Percentiles rank a stretch among this genome's conserved stretches.
These are phyloP conservation scores for Perizoma flavofasciatum DNA, from an alignment of 2,888 invertebrate genomes.

Conservation along the genomic window DNA sequence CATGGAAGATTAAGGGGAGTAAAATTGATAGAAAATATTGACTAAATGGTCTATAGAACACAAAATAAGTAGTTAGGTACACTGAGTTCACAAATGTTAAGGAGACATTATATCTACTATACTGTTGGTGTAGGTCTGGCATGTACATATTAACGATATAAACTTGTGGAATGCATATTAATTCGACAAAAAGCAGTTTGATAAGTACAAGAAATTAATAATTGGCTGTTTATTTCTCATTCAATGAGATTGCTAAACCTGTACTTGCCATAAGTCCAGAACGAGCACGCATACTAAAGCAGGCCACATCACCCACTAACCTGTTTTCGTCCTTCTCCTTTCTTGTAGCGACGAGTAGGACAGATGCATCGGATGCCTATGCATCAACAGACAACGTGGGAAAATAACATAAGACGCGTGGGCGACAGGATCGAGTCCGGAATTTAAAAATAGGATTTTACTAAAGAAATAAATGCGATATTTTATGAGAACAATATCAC, in stretches of 20 bases:
- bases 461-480: slow-evolving; percentile 6
- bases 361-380: slow-evolving; percentile 50
- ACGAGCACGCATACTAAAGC: slow-evolving; percentile 16
- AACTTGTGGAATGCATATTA: slow-evolving; percentile 7
- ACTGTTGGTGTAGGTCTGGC: slow-evolving; percentile 6
- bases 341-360: slow-evolving; percentile 40
- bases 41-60: too few relatives aligned
- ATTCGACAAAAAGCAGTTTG: slow-evolving; percentile 4
- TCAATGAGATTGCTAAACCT: not conserved
- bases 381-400: slow-evolving; percentile 49
- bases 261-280: slow-evolving; percentile 26
- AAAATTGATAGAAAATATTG: too few relatives aligned
- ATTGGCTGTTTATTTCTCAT: slow-evolving; percentile 11
- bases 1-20: too few relatives aligned
- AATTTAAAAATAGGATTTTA: slow-evolving; percentile 18
- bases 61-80: too few relatives aligned
- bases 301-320: slow-evolving; percentile 25
- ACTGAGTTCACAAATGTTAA: too few relatives aligned
- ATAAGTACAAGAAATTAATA: slow-evolving; percentile 5
- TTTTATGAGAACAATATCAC: not conserved
- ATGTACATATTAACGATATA: slow-evolving; percentile 1
- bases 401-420: slow-evolving; percentile 24
- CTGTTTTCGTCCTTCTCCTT: slow-evolving; percentile 45
- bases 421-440: slow-evolving; percentile 16
- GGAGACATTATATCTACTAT: not conserved